Evolutionary conservation across 2,797 vertebrate species (phyloP), one percentile per base, ranked within the genome.

Genomic region (Carduelis carduelis): DNA sequence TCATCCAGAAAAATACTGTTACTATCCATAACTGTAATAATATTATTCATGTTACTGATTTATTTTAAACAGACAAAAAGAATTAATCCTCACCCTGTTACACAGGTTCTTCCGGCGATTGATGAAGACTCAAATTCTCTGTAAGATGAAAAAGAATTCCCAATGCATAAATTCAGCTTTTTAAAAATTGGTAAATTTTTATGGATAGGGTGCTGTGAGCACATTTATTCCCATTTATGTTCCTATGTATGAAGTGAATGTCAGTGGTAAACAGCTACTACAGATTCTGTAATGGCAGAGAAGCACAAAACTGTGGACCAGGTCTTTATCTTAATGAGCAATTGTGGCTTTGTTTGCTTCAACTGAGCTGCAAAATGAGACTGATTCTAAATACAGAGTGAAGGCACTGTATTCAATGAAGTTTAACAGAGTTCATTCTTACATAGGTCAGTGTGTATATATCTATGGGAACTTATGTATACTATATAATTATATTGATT

Each of bases 151-250:
- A 82, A 76, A 56, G 52, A 82, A 71, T 61, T 79, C 23, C 55
- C 3, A 18, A 3, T 79, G 4, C 46, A 30, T 82, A 63, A 60
- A 22, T 23, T 59, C 26, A 82, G 27, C 24, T 35, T 43, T 43
- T 0, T 14, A 43, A 75, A 57, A 69, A 64, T 2, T 2, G 0
- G 14, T 70, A 32, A 19, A 34, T 47, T 59, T 65, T 0, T 32
- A 3, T 16, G 17, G 5, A 2, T 70, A 7, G 21, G 32, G 16
- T 90, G 22, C 17, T 63, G 5, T 84, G 65, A 59, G 37, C 34
- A 27, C 56, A 46, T 68, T 71, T 91, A 37, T 64, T 91, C 14
- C 30, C 14, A 24, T 71, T 39, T 32, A 44, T 53, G 7, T 53
- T 74, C 41, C 41, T 7, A 41, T 18, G 27, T 53, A 63, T 11